Evolutionary conservation across 2,797 vertebrate genomes (phyloP).

Genomic region (Mormyrops boulengeri): DNA sequence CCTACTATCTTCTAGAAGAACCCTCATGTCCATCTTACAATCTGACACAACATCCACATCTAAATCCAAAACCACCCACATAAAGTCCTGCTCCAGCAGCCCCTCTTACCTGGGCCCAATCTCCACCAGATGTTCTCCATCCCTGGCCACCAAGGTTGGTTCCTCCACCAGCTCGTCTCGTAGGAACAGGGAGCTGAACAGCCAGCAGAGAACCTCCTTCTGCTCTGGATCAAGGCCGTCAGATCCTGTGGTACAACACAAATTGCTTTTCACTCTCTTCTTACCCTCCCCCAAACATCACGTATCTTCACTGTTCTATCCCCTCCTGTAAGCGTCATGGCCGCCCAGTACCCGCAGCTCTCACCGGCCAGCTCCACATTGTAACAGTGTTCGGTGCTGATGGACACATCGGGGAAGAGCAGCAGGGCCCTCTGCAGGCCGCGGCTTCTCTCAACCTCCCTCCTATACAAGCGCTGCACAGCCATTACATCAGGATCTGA

Average conservation of each 20-base stretch:
- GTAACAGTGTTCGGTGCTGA: conserved; percentile 63
- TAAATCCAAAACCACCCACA: background rate
- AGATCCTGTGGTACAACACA: conserved; percentile 46
- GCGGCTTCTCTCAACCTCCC: conserved; percentile 45
- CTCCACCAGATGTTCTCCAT: conserved; percentile 68
- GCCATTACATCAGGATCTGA: conserved; percentile 50
- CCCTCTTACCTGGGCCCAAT: conserved; percentile 72
- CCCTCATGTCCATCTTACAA: background rate
- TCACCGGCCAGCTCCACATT: conserved; percentile 68
- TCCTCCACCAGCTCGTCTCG: conserved; percentile 55
- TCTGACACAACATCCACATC: background rate
- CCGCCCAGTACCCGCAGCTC: conserved; percentile 12
- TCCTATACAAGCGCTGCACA: conserved; percentile 62
- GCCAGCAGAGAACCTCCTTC: conserved; percentile 68
- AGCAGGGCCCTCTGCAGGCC: conserved; percentile 50
- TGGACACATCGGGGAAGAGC: conserved; percentile 51
- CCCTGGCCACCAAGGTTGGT: conserved; percentile 55
- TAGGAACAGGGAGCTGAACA: conserved; percentile 69
- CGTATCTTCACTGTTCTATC: background rate
- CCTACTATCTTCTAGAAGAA: background rate
- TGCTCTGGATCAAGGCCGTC: conserved; percentile 52
- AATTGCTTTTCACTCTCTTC: background rate
- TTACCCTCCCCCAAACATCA: background rate
- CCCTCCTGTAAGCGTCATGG: background rate
- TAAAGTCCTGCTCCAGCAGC: background rate